Conservation (phyloP, 2,888 invertebrate genomes). For the Acleris emargana region DNA sequence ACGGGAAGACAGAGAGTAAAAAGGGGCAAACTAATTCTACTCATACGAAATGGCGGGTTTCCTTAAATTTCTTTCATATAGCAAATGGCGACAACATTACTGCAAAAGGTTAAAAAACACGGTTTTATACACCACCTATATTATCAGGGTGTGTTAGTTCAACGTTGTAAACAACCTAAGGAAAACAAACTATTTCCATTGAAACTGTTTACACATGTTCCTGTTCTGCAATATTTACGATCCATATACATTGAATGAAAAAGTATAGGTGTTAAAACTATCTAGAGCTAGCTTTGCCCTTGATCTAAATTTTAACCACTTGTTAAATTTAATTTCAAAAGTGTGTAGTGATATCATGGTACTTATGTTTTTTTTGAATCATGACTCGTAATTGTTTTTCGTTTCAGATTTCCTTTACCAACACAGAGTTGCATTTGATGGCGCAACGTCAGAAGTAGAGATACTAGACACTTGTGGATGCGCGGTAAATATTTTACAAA, state of each 20-base stretch:
- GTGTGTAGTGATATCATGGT: not conserved
- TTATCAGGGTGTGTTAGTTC: not conserved
- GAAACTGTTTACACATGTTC: conserved; percentile 10
- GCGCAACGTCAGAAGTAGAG: conserved; percentile 89
- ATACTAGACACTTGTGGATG: conserved; percentile 91
- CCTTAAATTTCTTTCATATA: too few relatives aligned
- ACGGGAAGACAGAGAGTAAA: too few relatives aligned
- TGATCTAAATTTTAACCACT: conserved; percentile 17
- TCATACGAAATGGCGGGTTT: too few relatives aligned
- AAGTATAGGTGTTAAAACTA: conserved; percentile 8
- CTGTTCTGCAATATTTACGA: conserved; percentile 13
- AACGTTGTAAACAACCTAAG: conserved; percentile 3
- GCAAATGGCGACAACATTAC: too few relatives aligned
- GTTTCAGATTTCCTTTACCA: conserved; percentile 90
- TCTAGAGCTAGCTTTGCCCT: conserved; percentile 11
- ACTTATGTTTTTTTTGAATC: not conserved
- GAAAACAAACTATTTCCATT: conserved; percentile 1
- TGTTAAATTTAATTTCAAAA: not conserved
- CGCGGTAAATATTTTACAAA: conserved; percentile 84
- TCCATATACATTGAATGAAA: conserved; percentile 12
- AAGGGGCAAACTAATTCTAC: too few relatives aligned
- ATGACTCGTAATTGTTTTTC: conserved; percentile 39
- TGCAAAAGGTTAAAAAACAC: too few relatives aligned
- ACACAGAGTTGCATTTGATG: conserved; percentile 90
- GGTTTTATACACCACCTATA: too few relatives aligned